These are phyloP conservation scores for Crossocerus cetratus DNA, from an alignment of 2,888 invertebrate species.

Conservation along the genomic window DNA sequence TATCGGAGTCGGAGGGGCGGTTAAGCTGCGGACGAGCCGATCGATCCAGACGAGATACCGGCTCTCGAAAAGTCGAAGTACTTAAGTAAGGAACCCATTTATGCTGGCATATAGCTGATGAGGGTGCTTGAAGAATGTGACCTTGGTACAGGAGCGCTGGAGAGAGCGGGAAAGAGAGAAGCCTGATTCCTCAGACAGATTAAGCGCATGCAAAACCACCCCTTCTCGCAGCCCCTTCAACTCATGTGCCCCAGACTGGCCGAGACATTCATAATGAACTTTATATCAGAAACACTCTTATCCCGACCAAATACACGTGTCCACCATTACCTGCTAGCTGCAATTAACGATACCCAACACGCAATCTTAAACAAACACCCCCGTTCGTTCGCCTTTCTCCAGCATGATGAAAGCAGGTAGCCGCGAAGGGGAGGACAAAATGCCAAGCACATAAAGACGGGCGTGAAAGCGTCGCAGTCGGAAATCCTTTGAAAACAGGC, in stretches of 20 bases:
- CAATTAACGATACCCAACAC: neutral
- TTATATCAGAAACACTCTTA: neutral
- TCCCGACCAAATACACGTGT: too few relatives aligned
- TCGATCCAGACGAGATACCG: constrained; percentile 9
- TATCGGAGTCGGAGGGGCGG: neutral
- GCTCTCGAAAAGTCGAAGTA: constrained; percentile 25
- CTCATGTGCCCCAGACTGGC: constrained; percentile 3
- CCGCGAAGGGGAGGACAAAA: neutral
- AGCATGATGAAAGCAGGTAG: neutral
- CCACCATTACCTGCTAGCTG: neutral
- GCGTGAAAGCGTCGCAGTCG: neutral
- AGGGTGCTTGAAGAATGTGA: constrained; percentile 26
- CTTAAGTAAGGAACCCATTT: constrained; percentile 32
- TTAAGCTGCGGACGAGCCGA: neutral
- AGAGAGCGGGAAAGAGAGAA: neutral
- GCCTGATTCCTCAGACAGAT: constrained; percentile 32
- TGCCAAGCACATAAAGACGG: neutral
- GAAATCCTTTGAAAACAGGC: constrained; percentile 15
- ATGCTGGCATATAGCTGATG: constrained; percentile 15
- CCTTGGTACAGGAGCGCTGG: constrained; percentile 15
- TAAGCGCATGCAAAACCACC: constrained; percentile 38
- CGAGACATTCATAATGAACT: neutral
- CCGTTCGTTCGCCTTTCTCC: neutral
- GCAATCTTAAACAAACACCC: neutral
- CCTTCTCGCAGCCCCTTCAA: constrained; percentile 5